phyloP scores from a whole-genome alignment of 2,888 invertebrate species.

The Caenorhabditis uteleia region DNA sequence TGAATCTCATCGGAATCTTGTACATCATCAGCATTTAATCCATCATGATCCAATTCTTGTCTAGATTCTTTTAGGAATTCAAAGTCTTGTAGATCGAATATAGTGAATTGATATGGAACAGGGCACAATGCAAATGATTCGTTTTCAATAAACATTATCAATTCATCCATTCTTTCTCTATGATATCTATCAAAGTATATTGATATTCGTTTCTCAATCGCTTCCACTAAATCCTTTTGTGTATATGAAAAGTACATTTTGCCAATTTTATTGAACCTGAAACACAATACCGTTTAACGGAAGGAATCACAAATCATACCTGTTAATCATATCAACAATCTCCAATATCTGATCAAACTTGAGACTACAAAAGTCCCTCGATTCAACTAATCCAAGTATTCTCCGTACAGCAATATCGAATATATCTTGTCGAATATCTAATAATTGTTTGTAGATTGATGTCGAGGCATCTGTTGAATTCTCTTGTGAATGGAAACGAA shows the following conservation, averaged over 20 bases:
- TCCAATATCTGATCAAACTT: slow-evolving; percentile 65
- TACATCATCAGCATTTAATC: not conserved
- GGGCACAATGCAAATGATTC: slow-evolving; percentile 66
- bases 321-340: slow-evolving; percentile 61
- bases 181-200: slow-evolving; percentile 38
- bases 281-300: slow-evolving; percentile 2
- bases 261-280: slow-evolving; percentile 61
- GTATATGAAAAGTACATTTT: slow-evolving; percentile 51
- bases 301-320: slow-evolving; percentile 19
- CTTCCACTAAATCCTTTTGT: slow-evolving; percentile 36
- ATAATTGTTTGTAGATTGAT: slow-evolving; percentile 6
- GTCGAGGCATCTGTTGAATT: slow-evolving; percentile 6
- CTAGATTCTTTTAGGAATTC: slow-evolving; percentile 30
- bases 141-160: slow-evolving; percentile 65
- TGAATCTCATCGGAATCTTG: not conserved
- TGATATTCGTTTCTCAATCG: slow-evolving; percentile 53
- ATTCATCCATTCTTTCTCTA: slow-evolving; percentile 62
- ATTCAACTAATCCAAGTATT: slow-evolving; percentile 45
- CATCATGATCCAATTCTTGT: slow-evolving; percentile 1
- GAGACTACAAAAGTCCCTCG: slow-evolving; percentile 52
- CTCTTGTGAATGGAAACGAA: slow-evolving; percentile 58
- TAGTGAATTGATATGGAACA: slow-evolving; percentile 61
- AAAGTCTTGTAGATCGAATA: slow-evolving; percentile 63
- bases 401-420: slow-evolving; percentile 21
- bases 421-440: slow-evolving; percentile 11